These are phyloP conservation scores for Choloepus didactylus DNA, from an alignment of 2,797 vertebrate genomes.

Conservation along the genomic window DNA sequence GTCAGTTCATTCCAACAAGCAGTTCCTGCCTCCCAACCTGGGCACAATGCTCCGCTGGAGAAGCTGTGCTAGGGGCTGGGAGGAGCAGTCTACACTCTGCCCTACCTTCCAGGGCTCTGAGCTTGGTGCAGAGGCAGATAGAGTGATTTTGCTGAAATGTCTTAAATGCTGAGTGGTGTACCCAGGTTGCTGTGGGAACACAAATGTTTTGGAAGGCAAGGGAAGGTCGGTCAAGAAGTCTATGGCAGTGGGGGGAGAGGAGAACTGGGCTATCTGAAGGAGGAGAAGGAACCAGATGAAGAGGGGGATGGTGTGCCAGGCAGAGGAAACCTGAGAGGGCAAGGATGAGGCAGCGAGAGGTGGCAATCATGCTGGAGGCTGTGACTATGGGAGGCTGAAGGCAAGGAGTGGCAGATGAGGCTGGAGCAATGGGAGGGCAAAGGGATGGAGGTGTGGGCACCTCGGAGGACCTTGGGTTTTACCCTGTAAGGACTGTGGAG, in stretches of 20 bases:
- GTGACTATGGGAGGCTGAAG: no score
- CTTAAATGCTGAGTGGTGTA: not conserved
- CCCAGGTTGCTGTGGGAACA: not conserved
- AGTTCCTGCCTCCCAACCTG: no score
- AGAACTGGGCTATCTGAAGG: not conserved
- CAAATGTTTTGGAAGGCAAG: not conserved
- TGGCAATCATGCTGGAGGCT: not conserved
- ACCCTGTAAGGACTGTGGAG: not conserved
- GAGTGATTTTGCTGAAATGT: not conserved
- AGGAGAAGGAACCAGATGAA: not conserved
- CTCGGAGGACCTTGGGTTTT: not conserved
- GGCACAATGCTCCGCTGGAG: not conserved
- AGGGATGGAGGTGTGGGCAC: rapidly evolving
- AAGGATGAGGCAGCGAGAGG: not conserved
- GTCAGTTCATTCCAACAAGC: not conserved
- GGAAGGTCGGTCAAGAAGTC: not conserved
- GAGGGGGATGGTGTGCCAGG: not conserved
- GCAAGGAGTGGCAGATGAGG: not conserved
- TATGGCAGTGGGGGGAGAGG: not conserved
- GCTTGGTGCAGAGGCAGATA: not conserved
- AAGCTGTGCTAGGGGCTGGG: rapidly evolving
- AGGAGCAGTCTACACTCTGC: not conserved
- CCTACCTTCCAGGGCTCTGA: not conserved
- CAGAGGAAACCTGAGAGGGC: not conserved
- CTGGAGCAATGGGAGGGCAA: not conserved